A percentile compares a stretch with the other conserved stretches of the same genome.
phyloP scores from a whole-genome alignment of 2,888 invertebrate genomes.

The Drosophila meridiana region DNA sequence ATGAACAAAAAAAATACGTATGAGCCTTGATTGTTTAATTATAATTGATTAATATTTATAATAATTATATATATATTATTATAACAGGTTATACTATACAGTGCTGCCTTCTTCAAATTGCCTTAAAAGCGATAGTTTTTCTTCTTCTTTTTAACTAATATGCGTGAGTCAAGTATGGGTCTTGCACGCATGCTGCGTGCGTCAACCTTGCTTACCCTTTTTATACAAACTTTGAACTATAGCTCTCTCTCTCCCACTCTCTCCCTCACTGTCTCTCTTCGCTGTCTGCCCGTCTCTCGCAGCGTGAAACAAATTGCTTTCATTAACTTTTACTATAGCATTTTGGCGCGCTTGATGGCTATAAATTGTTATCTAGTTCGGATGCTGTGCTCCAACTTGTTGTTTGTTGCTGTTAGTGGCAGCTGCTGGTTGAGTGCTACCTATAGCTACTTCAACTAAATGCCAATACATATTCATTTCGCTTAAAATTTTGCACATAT shows the following conservation, averaged over 20 bases:
- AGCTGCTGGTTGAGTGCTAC: conserved; percentile 51
- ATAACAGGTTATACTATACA: neutral
- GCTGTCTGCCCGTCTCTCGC: neutral
- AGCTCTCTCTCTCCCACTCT: neutral
- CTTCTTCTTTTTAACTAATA: neutral
- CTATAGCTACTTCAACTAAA: conserved; percentile 74
- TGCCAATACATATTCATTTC: conserved; percentile 79
- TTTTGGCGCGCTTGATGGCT: conserved; percentile 73
- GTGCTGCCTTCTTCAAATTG: neutral
- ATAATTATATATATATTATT: no score
- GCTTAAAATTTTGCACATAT: conserved; percentile 77
- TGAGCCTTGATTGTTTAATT: neutral
- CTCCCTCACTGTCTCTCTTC: conserved; percentile 5
- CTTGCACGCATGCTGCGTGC: conserved; percentile 8
- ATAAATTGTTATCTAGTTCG: conserved; percentile 76
- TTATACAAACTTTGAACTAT: conserved; percentile 23
- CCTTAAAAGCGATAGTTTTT: neutral
- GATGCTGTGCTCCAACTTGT: conserved; percentile 33
- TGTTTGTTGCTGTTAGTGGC: conserved; percentile 39
- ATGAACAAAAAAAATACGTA: neutral
- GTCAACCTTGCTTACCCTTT: conserved; percentile 20
- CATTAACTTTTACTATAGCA: conserved; percentile 79
- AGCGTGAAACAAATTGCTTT: conserved; percentile 74
- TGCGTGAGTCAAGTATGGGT: conserved; percentile 16
- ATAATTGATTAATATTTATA: no score